Percentiles rank a stretch among this genome's conserved stretches.
phyloP scores from a whole-genome alignment of 2,113 vertebrate genomes.

The Leucosticte australis region DNA sequence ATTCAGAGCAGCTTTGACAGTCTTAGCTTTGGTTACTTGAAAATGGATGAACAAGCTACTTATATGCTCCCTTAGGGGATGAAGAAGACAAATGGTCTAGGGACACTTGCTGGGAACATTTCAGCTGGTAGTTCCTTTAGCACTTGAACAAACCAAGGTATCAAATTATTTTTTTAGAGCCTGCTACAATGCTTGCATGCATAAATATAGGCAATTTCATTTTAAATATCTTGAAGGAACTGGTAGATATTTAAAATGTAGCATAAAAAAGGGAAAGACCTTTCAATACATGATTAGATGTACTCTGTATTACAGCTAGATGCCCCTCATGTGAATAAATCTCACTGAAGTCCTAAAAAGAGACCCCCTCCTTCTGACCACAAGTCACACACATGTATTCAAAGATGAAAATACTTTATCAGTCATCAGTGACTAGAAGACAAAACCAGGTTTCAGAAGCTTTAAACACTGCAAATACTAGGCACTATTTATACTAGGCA shows the following conservation, averaged over 20 bases:
- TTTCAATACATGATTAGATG: not conserved
- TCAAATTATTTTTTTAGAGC: not conserved
- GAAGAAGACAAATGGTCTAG: not conserved
- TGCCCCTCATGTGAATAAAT: not conserved
- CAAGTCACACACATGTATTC: not conserved
- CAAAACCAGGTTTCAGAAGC: not conserved
- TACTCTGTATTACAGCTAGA: not conserved
- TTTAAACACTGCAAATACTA: not conserved
- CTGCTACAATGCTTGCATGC: not conserved
- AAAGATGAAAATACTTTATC: not conserved
- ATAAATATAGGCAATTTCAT: not conserved
- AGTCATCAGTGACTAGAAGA: not conserved
- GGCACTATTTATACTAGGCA: too few relatives aligned
- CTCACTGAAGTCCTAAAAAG: not conserved
- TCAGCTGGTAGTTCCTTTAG: not conserved
- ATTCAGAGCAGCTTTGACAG: not conserved
- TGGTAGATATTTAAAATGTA: not conserved
- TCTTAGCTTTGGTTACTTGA: not conserved
- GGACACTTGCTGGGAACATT: not conserved
- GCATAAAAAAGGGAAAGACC: not conserved
- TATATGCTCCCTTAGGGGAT: not conserved
- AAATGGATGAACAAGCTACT: not conserved
- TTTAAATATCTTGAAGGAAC: not conserved
- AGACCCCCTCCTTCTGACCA: not conserved
- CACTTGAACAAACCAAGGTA: not conserved